Base-by-base conservation (phyloP, 2,888 invertebrate genomes). In the Drosophila robusta region DNA sequence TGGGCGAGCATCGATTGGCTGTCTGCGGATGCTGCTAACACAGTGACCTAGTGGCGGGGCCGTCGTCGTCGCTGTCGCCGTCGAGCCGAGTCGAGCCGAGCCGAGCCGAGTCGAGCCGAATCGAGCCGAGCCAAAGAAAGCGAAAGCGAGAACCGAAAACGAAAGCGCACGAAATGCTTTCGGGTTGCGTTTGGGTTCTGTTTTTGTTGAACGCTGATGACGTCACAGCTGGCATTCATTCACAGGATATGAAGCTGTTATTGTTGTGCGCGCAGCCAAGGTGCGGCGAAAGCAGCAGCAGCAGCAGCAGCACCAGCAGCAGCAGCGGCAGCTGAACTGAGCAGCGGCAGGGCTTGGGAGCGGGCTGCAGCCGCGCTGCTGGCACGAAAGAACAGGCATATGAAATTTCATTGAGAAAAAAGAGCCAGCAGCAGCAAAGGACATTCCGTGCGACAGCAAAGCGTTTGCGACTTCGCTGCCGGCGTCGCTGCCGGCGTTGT, bases 211-310 rank as follows among this genome's bases (percentile, higher is more conserved):
- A 29, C 57, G 68, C 70, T 45, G 24, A 67, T 90, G 91, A 90
- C 90, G 90, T 90, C 90, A 90, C 79, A 65, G 78, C 81, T 89
- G 90, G 87, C 90, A 90, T 90, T 91, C 90, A 90, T 90, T 90
- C 90, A 91, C 90, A 90, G 89, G 86, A 89, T 87, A 75, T 78
- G 66, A 52, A 72, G 32, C 75, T 39, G 52, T 41, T 16, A 5
- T 52, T 22, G 24, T 38, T 32, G 29, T 34, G 32, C 22, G 56
- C 14, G 69, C 60, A 65, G 65, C 58, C 65, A 61, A 74, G 62
- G 74, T 62, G 73, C 62, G 45, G 38, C 50, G 29, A 1, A 5
- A 5, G 12, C 24, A 56, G 36, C 46, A 41, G n/a, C 47, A 6
- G 34, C 12, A 7, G 14, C 52, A 18, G 16, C 39, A 16, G 39